These are phyloP conservation scores for Crepidodera aurea DNA, from an alignment of 2,888 invertebrate species.

Conservation along the genomic window DNA sequence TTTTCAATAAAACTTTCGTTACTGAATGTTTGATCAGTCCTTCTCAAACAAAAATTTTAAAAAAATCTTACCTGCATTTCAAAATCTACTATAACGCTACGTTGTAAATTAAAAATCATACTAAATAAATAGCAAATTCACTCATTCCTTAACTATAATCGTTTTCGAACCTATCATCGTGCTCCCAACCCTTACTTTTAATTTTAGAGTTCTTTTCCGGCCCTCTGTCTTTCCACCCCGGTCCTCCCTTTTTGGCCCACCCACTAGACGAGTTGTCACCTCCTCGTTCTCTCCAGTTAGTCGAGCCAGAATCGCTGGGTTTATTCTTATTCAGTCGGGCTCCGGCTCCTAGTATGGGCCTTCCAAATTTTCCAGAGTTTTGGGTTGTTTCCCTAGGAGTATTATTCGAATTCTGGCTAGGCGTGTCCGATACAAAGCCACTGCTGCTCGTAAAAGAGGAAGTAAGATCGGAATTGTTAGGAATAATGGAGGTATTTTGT, in stretches of 20 bases:
- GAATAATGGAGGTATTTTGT: background rate
- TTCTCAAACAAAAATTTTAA: too few relatives aligned
- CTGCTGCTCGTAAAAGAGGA: slow-evolving; percentile 32
- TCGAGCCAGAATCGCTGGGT: slow-evolving; percentile 32
- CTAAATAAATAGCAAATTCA: background rate
- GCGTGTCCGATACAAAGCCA: slow-evolving; percentile 37
- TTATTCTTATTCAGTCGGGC: slow-evolving; percentile 51
- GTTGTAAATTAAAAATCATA: background rate
- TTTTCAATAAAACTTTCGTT: too few relatives aligned
- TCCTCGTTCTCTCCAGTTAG: slow-evolving; percentile 45
- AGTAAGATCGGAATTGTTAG: slow-evolving; percentile 5
- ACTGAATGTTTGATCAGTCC: too few relatives aligned
- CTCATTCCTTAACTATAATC: slow-evolving; percentile 53
- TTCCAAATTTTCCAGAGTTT: slow-evolving; percentile 42
- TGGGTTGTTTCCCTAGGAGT: slow-evolving; percentile 21
- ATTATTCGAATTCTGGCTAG: slow-evolving; percentile 33
- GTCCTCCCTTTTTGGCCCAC: slow-evolving; percentile 40
- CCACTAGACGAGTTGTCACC: slow-evolving; percentile 21
- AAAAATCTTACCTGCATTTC: background rate
- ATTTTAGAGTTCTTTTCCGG: slow-evolving; percentile 15
- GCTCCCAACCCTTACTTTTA: slow-evolving; percentile 54
- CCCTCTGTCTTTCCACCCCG: slow-evolving; percentile 40
- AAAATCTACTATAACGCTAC: background rate
- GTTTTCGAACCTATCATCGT: slow-evolving; percentile 59
- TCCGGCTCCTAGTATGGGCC: slow-evolving; percentile 58